Percentiles rank a stretch among this genome's conserved stretches.
These are phyloP conservation scores for Neofelis nebulosa DNA, from an alignment of 2,113 vertebrate species.

Conservation along the genomic window DNA sequence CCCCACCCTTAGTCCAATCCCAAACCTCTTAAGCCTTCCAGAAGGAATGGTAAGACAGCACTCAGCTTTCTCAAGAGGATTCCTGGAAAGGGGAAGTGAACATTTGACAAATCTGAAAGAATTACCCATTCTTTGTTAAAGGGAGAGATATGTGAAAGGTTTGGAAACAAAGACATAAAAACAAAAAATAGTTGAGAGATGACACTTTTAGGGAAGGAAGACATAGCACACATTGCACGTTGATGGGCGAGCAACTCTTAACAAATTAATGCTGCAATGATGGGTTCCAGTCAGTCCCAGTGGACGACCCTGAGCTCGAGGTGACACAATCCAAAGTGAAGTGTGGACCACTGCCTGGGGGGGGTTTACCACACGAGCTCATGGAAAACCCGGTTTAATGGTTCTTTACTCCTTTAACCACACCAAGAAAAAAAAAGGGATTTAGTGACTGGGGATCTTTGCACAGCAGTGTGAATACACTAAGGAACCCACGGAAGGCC, in stretches of 20 bases:
- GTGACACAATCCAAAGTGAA: not conserved
- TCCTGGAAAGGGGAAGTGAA: not conserved
- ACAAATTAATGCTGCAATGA: not conserved
- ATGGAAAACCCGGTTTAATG: not conserved
- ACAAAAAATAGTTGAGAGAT: not conserved
- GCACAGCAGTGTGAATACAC: not conserved
- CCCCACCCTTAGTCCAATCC: not conserved
- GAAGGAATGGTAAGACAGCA: not conserved
- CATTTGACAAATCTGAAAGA: not conserved
- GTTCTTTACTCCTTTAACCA: not conserved
- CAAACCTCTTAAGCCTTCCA: not conserved
- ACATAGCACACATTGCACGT: not conserved
- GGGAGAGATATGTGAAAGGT: not conserved
- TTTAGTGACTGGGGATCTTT: not conserved
- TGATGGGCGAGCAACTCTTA: not conserved
- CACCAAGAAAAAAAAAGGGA: not conserved
- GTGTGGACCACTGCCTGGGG: rapidly evolving
- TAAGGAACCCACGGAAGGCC: not conserved
- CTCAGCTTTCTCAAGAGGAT: not conserved
- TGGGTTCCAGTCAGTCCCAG: not conserved
- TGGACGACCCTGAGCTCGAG: not conserved
- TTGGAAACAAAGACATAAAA: not conserved
- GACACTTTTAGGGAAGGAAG: not conserved
- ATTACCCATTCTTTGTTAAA: not conserved
- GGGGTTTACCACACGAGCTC: not conserved